Conservation (phyloP, 2,113 vertebrate species). For the Erythrolamprus reginae region DNA sequence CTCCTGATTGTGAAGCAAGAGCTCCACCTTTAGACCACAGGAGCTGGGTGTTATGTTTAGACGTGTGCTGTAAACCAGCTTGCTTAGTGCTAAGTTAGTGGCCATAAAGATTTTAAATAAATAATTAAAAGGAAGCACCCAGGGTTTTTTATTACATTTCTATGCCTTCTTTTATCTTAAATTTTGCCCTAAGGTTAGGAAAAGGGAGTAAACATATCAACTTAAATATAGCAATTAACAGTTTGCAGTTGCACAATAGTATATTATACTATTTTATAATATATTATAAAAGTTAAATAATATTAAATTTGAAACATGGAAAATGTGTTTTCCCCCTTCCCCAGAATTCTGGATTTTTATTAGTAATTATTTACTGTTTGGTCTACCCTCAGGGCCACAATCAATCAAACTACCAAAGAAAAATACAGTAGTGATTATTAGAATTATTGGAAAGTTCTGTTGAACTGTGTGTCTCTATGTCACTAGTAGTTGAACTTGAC, state of each 20-base stretch:
- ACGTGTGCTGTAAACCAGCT: neutral
- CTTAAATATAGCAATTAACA: fast-evolving
- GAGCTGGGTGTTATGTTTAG: neutral
- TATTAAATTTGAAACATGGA: neutral
- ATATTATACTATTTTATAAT: neutral
- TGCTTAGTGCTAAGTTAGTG: neutral
- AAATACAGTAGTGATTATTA: neutral
- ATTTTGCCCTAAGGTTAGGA: conserved; percentile 23
- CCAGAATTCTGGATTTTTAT: neutral
- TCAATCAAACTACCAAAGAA: neutral
- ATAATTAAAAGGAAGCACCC: neutral
- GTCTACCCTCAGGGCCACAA: neutral
- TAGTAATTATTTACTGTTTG: neutral
- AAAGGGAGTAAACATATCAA: conserved; percentile 1
- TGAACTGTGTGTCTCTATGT: neutral
- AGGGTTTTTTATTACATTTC: neutral
- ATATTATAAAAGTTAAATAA: neutral
- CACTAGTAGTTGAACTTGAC: neutral
- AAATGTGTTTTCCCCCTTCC: neutral
- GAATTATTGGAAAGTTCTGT: neutral
- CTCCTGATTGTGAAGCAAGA: too few relatives aligned
- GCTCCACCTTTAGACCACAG: too few relatives aligned
- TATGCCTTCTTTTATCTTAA: too few relatives aligned
- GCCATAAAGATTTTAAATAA: neutral
- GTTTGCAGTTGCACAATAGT: conserved; percentile 10